Conservation (phyloP, 2,888 invertebrate genomes). For the Amphipoea lucens region DNA sequence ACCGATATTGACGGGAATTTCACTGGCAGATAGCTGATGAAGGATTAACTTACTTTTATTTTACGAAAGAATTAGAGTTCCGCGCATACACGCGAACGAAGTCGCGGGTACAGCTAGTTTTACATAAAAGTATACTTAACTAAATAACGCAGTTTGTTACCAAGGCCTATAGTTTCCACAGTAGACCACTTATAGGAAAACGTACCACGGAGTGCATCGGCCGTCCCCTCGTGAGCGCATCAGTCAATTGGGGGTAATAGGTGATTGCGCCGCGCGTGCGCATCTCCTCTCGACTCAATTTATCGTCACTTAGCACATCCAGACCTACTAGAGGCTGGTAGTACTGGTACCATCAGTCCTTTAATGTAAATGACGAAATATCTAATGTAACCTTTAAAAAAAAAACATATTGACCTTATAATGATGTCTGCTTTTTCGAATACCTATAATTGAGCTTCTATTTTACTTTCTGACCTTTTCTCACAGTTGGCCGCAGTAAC, state of each 20-base stretch:
- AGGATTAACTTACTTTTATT: not conserved
- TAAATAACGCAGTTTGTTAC: not conserved
- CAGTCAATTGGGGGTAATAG: slow-evolving; percentile 54
- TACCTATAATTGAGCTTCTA: not conserved
- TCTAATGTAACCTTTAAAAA: not conserved
- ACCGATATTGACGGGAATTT: not conserved
- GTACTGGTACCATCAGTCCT: not conserved
- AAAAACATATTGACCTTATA: not conserved
- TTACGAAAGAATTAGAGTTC: not conserved
- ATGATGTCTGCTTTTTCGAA: not conserved
- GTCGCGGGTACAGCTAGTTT: not conserved
- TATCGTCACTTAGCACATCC: slow-evolving; percentile 36
- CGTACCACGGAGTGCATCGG: slow-evolving; percentile 14
- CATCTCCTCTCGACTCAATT: slow-evolving; percentile 41
- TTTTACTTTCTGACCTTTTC: not conserved
- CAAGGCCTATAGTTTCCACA: not conserved
- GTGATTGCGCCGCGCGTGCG: slow-evolving; percentile 49
- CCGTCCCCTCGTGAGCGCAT: slow-evolving; percentile 19
- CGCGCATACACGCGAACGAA: no score
- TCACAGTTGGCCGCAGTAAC: not conserved
- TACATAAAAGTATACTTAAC: not conserved
- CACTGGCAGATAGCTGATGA: not conserved
- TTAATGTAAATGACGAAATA: not conserved
- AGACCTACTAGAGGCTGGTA: not conserved
- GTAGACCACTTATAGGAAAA: slow-evolving; percentile 8